A percentile compares a stretch with the other conserved stretches of the same genome.
Conservation (phyloP, 2,797 vertebrate genomes). For the Lindbergichthys nudifrons region DNA sequence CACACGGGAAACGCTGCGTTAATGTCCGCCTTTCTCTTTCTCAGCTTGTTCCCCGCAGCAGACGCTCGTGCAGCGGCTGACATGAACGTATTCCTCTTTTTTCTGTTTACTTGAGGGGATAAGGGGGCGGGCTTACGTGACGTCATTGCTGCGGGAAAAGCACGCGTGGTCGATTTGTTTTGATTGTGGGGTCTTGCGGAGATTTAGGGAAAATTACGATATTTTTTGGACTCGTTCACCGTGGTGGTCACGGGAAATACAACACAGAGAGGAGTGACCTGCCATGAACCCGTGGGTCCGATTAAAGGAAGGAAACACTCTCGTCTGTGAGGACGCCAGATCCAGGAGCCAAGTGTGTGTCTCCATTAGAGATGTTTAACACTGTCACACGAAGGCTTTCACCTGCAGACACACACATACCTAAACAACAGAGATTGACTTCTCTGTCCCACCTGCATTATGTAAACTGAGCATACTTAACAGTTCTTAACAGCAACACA, state of each 20-base stretch:
- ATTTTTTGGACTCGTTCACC: not conserved
- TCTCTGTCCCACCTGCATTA: not conserved
- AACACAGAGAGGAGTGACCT: constrained; percentile 19
- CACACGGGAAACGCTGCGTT: not conserved
- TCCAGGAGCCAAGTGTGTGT: constrained; percentile 19
- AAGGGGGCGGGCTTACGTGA: constrained; percentile 71
- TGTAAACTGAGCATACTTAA: not conserved
- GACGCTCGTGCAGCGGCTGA: constrained; percentile 40
- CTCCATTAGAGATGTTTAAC: constrained; percentile 17
- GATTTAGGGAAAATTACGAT: constrained; percentile 8
- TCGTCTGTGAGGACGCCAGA: constrained; percentile 13
- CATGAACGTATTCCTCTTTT: constrained; percentile 53
- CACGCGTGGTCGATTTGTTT: constrained; percentile 88
- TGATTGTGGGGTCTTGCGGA: constrained; percentile 75
- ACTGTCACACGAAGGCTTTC: not conserved
- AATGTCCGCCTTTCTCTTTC: not conserved
- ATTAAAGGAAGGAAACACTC: constrained; percentile 25
- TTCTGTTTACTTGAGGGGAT: constrained; percentile 67
- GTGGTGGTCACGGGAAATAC: not conserved
- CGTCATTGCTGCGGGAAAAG: constrained; percentile 86
- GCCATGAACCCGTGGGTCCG: constrained; percentile 37
- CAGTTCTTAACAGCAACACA: not conserved
- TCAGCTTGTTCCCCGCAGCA: not conserved
- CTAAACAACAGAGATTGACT: not conserved
- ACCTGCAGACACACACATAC: constrained; percentile 21